Evolutionary conservation across 2,888 invertebrate genomes (phyloP), one percentile per base, ranked within the genome.

Genomic region (Pharmacophagus antenor): DNA sequence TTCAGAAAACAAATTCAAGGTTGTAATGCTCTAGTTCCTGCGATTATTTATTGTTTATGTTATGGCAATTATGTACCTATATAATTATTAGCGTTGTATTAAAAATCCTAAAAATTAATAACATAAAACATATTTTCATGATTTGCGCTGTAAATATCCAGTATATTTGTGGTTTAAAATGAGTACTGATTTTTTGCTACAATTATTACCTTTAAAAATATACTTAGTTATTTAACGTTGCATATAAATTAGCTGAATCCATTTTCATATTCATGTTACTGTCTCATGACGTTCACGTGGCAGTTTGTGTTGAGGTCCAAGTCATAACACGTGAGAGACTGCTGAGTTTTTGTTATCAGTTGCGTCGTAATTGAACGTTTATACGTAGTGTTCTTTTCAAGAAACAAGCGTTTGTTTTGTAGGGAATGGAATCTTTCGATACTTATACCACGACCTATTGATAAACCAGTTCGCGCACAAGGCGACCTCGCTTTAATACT

Each of bases 401-500:
- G 48, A 62, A 46, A 58, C 58, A 50, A 65, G 58, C 64, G 49
- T 62, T 65, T 63, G 61, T 63, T 56, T 61, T 55, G 61, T 51
- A 64, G 61, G 58, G 62, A 63, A 63, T 67, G 62, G 70, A 66
- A 69, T 67, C 70, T 74, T 78, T 77, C 67, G 65, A 77, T 68
- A 71, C 79, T 83, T 77, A 75, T 66, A 66, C 74, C 77, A 71
- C 74, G 67, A 62, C 68, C 67, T 62, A 74, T 73, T 81, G 80
- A 81, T 82, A 88, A 88, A 90, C 90, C 88, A 87, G 90, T 89
- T 86, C 73, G 79, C 73, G 74, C 72, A 80, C 83, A 85, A 76
- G 85, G 71, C 82, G 89, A 80, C 88, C 89, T 89, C 88, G 88
- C 71, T 73, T 51, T 70, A 73, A 73, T 73, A 73, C 71, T 79